phyloP scores from a whole-genome alignment of 2,888 invertebrate genomes.

The Synergus laeviventris region DNA sequence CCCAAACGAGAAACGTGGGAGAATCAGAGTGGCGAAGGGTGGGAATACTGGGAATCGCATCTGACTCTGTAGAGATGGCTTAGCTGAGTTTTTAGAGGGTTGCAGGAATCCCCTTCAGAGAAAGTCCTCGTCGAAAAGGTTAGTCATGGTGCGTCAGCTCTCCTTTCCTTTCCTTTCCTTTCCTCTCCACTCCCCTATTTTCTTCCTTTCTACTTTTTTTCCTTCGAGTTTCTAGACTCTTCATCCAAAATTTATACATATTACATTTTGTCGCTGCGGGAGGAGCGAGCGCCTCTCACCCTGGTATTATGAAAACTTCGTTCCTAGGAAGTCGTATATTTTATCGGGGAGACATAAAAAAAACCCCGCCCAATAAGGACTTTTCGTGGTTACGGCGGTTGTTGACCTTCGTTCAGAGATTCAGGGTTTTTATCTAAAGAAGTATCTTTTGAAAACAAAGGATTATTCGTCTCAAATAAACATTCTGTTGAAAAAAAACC shows the following conservation, averaged over 20 bases:
- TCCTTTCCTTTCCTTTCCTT: neutral
- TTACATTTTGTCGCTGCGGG: constrained; percentile 34
- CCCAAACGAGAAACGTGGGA: constrained; percentile 25
- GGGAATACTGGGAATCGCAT: constrained; percentile 12
- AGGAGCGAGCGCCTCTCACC: constrained; percentile 15
- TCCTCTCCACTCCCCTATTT: neutral
- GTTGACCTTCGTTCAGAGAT: constrained; percentile 22
- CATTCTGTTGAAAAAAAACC: no score
- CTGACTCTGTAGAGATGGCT: neutral
- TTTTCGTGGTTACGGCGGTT: constrained; percentile 17
- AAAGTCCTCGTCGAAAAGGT: constrained; percentile 18
- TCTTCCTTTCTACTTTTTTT: neutral
- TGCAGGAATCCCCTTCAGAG: neutral
- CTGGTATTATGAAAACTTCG: constrained; percentile 30
- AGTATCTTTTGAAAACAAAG: neutral
- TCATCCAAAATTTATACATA: constrained; percentile 24
- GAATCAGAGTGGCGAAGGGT: neutral
- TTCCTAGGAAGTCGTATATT: constrained; percentile 14
- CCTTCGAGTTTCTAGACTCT: constrained; percentile 2
- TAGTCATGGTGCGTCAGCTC: neutral
- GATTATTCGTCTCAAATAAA: neutral
- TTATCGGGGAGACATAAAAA: constrained; percentile 16
- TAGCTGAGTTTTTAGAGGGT: constrained; percentile 7
- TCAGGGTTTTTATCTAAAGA: neutral
- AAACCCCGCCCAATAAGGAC: neutral